Evolutionary conservation across 2,888 invertebrate genomes (phyloP).

Genomic region (Amblyjoppa fuscipennis): DNA sequence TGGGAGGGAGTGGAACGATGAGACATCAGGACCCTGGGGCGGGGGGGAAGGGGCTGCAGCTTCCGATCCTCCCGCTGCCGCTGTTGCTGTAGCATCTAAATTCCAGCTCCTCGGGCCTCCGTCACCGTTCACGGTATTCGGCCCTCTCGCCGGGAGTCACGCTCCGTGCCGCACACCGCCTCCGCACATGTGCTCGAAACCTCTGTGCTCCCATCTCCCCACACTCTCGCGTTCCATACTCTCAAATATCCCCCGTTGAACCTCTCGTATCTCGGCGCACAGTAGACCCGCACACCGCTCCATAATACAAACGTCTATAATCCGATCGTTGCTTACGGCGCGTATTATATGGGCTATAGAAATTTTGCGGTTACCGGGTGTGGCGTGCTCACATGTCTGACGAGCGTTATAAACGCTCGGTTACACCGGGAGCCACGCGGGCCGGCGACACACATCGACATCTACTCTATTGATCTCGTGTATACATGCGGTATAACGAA

Average conservation of each 20-base stretch:
- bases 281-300: constrained; percentile 10
- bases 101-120: constrained; percentile 64
- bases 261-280: not conserved
- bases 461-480: constrained; percentile 2
- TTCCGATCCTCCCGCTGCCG: constrained; percentile 52
- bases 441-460: constrained; percentile 32
- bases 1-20: constrained; percentile 65
- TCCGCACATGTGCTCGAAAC: constrained; percentile 10
- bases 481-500: constrained; percentile 3
- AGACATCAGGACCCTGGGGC: constrained; percentile 1
- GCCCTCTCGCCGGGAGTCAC: constrained; percentile 46
- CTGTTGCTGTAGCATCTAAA: constrained; percentile 70
- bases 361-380: constrained; percentile 79
- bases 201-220: constrained; percentile 20
- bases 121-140: constrained; percentile 64
- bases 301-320: constrained; percentile 59
- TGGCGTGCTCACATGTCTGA: constrained; percentile 79
- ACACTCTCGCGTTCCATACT: constrained; percentile 28
- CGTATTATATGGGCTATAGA: constrained; percentile 75
- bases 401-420: constrained; percentile 76
- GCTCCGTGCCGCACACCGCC: constrained; percentile 51
- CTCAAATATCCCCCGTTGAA: constrained; percentile 34
- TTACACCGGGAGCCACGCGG: constrained; percentile 53
- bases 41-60: constrained; percentile 4
- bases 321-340: constrained; percentile 72